Percentiles rank a stretch among this genome's conserved stretches.
Conservation (phyloP, 2,797 vertebrate genomes). For the Brotula barbata region DNA sequence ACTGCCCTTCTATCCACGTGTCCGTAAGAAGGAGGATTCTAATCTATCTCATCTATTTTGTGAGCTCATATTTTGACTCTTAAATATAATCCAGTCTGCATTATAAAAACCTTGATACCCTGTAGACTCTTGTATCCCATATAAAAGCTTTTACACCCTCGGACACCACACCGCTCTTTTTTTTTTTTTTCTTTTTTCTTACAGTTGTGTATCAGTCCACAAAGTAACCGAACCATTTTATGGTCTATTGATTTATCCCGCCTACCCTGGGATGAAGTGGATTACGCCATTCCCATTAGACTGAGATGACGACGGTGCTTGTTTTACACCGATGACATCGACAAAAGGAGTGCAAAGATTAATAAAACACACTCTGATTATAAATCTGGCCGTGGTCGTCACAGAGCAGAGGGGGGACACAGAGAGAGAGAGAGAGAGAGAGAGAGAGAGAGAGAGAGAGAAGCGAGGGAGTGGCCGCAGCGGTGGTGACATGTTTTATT, state of each 20-base stretch:
- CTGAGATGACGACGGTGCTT: conserved; percentile 15
- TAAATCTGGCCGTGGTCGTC: conserved; percentile 37
- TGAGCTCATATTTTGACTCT: too few species aligned
- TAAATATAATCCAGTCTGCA: conserved; percentile 6
- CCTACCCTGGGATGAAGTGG: conserved; percentile 34
- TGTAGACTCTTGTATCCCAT: conserved; percentile 1
- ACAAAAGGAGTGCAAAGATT: conserved; percentile 41
- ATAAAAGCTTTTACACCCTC: conserved; percentile 37
- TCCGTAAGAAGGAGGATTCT: too few species aligned
- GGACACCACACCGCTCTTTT: neutral
- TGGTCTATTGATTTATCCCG: conserved; percentile 54
- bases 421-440: conserved; percentile 1
- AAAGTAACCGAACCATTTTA: conserved; percentile 37
- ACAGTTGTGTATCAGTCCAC: conserved; percentile 27
- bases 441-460: conserved; percentile 5
- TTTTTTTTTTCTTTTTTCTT: neutral
- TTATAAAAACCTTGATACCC: conserved; percentile 35
- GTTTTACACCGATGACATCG: conserved; percentile 26
- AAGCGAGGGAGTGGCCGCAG: conserved; percentile 10
- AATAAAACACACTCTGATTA: conserved; percentile 34
- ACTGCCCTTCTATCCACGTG: too few species aligned
- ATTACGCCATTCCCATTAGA: conserved; percentile 57
- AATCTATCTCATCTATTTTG: too few species aligned
- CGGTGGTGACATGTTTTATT: conserved; percentile 71
- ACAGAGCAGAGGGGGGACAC: neutral